Evolutionary conservation across 2,888 invertebrate species (phyloP), one percentile per base, ranked within the genome.

Genomic region (Oscheius sp.): DNA sequence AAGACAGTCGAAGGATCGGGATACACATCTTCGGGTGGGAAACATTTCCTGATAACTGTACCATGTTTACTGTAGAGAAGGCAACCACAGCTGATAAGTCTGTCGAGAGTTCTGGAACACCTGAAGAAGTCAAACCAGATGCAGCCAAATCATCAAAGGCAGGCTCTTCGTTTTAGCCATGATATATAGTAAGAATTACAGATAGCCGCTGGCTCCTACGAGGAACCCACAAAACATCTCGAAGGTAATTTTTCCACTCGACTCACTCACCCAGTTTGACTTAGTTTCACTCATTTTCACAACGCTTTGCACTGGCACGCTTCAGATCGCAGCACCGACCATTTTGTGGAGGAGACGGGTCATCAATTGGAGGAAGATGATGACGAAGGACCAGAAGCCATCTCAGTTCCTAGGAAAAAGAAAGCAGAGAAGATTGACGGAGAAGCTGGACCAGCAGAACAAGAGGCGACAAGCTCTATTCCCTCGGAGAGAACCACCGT

Each of bases 231-330:
- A 21, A 55, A 55, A 13, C 21, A 55, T 23, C 2, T 55, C 55
- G 55, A 55, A 55, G 55, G 55, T 55, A 55, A 21, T 23, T 21
- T 23, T 9, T 23, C 23, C 3, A 5, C 23, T 49, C 13, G 6
- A 13, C 18, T 49, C 5, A 7, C 49, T 49, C 49, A 16, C 3
- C n/a, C 53, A 55, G 2, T 49, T 3, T 18, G 16, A 21, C 13
- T 13, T 49, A 49, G n/a, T 13, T 16, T 7, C 13, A 21, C 13
- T 49, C 49, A 58, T 29, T 58, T 45, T 25, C 63, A 63, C 63
- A 35, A 35, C 9, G 63, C 63, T 23, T 46, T 23, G 52, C 66
- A 66, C 66, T 66, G 25, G 66, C 66, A 66, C 66, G 66, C 66
- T 66, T 66, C 52, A 66, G 66, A 49, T 25, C 66, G 66, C n/a